A percentile compares a stretch with the other conserved stretches of the same genome.
These are phyloP conservation scores for Melanotaenia trifasciata DNA, from an alignment of 2,797 vertebrate species.

Conservation along the genomic window DNA sequence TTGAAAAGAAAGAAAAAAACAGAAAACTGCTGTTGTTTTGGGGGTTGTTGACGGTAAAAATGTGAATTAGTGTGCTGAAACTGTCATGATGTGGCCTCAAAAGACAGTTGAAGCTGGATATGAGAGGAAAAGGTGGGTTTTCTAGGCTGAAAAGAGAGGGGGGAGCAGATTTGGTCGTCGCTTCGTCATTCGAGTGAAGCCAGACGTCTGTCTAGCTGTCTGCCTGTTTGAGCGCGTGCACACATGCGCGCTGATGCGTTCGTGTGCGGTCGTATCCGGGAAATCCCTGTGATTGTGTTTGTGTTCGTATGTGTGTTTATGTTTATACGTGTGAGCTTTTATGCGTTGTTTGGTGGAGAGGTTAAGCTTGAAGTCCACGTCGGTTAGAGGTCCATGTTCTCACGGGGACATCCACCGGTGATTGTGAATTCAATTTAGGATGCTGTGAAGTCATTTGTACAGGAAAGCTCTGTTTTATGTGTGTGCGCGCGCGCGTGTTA, in stretches of 20 bases:
- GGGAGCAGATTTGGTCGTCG: constrained; percentile 54
- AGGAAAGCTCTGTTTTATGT: constrained; percentile 24
- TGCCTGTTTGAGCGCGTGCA: constrained; percentile 14
- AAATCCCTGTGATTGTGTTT: constrained; percentile 46
- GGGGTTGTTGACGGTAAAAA: neutral
- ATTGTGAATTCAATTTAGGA: constrained; percentile 11
- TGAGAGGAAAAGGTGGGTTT: neutral
- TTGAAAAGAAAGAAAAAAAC: neutral
- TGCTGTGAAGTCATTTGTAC: constrained; percentile 18
- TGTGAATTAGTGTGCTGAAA: neutral
- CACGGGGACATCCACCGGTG: neutral
- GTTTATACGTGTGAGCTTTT: neutral
- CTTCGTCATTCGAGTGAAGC: constrained; percentile 65
- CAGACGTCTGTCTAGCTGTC: constrained; percentile 73
- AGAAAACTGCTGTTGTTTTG: neutral
- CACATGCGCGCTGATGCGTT: neutral
- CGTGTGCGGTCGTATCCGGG: constrained; percentile 54
- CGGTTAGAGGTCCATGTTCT: constrained; percentile 2
- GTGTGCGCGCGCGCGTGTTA: constrained; percentile 26
- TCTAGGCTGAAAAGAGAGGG: neutral
- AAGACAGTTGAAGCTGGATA: neutral
- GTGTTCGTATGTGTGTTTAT: constrained; percentile 13
- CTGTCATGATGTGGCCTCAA: neutral
- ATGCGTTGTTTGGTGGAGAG: neutral
- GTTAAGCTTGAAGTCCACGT: neutral